phyloP scores from a whole-genome alignment of 1,140 invertebrate species.

The Agrypnia vestita region DNA sequence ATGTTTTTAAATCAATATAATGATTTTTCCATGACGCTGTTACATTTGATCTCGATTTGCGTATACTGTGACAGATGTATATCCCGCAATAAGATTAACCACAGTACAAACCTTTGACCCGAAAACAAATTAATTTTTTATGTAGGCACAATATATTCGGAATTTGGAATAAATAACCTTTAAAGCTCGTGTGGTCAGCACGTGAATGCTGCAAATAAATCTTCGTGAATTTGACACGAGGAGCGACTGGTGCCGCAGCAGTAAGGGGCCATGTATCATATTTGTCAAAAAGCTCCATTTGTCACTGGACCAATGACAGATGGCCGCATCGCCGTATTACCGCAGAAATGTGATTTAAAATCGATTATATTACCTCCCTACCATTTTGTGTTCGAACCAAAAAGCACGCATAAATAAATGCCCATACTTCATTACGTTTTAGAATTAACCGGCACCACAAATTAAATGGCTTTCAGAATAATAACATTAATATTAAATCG shows the following conservation, averaged over 20 bases:
- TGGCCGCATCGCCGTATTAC: slow-evolving; percentile 20
- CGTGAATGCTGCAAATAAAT: slow-evolving; percentile 21
- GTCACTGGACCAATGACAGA: slow-evolving; percentile 24
- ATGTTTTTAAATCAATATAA: too few species aligned
- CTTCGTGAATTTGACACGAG: slow-evolving; percentile 37
- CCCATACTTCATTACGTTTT: neutral
- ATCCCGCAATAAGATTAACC: too few species aligned
- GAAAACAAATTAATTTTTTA: too few species aligned
- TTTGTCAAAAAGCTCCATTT: slow-evolving; percentile 37
- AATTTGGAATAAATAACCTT: too few species aligned
- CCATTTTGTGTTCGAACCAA: neutral
- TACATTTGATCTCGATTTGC: too few species aligned
- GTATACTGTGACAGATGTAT: too few species aligned
- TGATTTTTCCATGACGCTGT: too few species aligned
- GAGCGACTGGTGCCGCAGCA: neutral
- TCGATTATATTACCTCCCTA: neutral
- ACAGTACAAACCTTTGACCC: too few species aligned
- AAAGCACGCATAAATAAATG: slow-evolving; percentile 1
- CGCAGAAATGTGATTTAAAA: slow-evolving; percentile 18
- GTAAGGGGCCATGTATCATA: slow-evolving; percentile 23
- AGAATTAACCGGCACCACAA: too few species aligned
- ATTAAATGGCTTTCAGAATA: too few species aligned
- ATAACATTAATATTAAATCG: too few species aligned
- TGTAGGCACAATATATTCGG: too few species aligned
- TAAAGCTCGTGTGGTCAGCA: slow-evolving; percentile 8